Evolutionary conservation across 1,140 invertebrate species (phyloP).

Genomic region (Agrilus planipennis): DNA sequence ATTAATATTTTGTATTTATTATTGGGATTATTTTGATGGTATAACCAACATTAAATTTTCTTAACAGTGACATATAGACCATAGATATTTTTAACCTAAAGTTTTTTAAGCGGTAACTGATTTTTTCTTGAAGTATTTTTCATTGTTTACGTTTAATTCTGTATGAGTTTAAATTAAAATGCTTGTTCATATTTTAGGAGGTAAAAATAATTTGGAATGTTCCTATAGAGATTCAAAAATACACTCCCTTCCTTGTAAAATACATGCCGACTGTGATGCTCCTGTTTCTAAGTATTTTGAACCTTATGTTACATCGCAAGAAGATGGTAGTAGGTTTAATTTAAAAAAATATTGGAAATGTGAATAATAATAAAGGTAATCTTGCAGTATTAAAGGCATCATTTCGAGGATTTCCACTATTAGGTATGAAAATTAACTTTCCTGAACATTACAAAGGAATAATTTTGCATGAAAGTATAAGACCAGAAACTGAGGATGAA

Average conservation of each 20-base stretch:
- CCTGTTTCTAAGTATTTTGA: constrained; percentile 60
- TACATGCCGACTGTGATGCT: constrained; percentile 53
- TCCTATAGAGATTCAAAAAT: no score
- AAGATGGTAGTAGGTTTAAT: constrained; percentile 23
- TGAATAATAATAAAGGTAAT: background rate
- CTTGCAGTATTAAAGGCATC: constrained; percentile 39
- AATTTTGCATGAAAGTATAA: constrained; percentile 50
- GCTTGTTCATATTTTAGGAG: no score
- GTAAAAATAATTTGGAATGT: no score
- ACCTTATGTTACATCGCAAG: constrained; percentile 41
- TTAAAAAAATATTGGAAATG: constrained; percentile 1
- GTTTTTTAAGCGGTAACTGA: no score
- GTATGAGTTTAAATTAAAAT: no score
- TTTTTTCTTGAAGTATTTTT: no score
- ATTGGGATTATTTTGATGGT: no score
- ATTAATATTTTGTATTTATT: no score
- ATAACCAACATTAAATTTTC: no score
- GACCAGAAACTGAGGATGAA: constrained; percentile 42
- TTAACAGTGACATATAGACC: no score
- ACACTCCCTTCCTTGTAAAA: constrained; percentile 65
- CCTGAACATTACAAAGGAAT: constrained; percentile 55
- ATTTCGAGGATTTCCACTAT: constrained; percentile 56
- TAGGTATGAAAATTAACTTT: constrained; percentile 46
- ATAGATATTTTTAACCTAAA: no score
- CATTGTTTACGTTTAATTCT: no score